phyloP scores from a whole-genome alignment of 2,113 vertebrate species.

The Lota lota region DNA sequence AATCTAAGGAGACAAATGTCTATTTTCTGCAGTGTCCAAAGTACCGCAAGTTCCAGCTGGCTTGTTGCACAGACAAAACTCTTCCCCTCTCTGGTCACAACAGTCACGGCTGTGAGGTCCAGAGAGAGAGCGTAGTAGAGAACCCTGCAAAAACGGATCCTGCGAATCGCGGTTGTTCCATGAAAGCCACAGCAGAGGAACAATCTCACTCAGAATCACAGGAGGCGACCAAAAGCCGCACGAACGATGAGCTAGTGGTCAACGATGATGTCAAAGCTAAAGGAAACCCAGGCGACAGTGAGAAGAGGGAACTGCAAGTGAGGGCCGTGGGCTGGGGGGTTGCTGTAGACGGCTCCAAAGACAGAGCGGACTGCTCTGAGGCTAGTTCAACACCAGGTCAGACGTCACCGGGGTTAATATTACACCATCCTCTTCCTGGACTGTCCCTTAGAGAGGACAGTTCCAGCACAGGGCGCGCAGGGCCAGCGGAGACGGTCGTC shows the following conservation, averaged over 20 bases:
- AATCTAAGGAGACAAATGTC: conserved; percentile 34
- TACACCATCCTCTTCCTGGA: conserved; percentile 13
- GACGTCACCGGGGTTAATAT: conserved; percentile 31
- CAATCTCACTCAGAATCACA: too few relatives aligned
- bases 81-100: conserved; percentile 13
- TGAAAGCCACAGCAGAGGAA: too few relatives aligned
- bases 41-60: conserved; percentile 89
- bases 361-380: neutral
- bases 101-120: too few relatives aligned
- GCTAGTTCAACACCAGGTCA: neutral
- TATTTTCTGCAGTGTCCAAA: conserved; percentile 81
- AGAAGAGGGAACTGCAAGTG: conserved; percentile 15
- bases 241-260: neutral
- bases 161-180: too few relatives aligned
- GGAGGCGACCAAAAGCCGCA: too few relatives aligned
- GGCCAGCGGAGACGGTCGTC: conserved; percentile 7
- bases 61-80: conserved; percentile 69
- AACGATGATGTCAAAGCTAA: neutral
- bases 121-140: too few relatives aligned
- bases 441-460: neutral
- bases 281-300: neutral
- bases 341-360: too few relatives aligned
- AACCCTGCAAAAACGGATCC: too few relatives aligned
- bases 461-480: conserved; percentile 6
- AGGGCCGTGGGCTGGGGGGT: too few relatives aligned